Conservation (phyloP, 2,797 vertebrate genomes). For the Scarus forsteni region DNA sequence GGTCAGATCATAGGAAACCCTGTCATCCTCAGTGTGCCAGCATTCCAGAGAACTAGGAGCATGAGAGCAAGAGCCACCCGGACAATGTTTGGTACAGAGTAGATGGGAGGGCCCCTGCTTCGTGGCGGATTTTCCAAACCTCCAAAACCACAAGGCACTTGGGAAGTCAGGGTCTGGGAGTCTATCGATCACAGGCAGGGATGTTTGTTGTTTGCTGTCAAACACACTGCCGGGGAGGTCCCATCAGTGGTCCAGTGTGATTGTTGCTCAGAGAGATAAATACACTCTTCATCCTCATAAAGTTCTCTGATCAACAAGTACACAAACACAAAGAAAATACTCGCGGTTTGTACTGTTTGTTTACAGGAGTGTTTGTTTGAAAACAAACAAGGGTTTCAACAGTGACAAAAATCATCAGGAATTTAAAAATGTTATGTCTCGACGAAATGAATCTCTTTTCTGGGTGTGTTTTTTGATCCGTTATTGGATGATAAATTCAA, state of each 20-base stretch:
- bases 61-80: constrained; percentile 74
- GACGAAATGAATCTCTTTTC: too few species aligned
- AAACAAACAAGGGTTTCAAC: constrained; percentile 18
- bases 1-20: constrained; percentile 74
- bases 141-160: constrained; percentile 74
- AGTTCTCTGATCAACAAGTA: constrained; percentile 32
- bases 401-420: constrained; percentile 8
- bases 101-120: constrained; percentile 77
- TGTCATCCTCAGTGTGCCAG: constrained; percentile 73
- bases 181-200: constrained; percentile 62
- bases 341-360: constrained; percentile 26
- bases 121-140: constrained; percentile 77
- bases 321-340: constrained; percentile 29
- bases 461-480: too few species aligned
- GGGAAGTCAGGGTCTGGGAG: constrained; percentile 56
- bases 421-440: too few species aligned
- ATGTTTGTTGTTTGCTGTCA: constrained; percentile 74
- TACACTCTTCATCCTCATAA: constrained; percentile 22
- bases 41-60: constrained; percentile 68
- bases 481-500: too few species aligned
- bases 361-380: constrained; percentile 22
- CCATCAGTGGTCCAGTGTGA: constrained; percentile 33
- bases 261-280: constrained; percentile 40
- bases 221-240: constrained; percentile 68
- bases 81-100: constrained; percentile 71